These are phyloP conservation scores for Maccullochella peelii DNA, from an alignment of 2,113 vertebrate genomes.

Conservation along the genomic window DNA sequence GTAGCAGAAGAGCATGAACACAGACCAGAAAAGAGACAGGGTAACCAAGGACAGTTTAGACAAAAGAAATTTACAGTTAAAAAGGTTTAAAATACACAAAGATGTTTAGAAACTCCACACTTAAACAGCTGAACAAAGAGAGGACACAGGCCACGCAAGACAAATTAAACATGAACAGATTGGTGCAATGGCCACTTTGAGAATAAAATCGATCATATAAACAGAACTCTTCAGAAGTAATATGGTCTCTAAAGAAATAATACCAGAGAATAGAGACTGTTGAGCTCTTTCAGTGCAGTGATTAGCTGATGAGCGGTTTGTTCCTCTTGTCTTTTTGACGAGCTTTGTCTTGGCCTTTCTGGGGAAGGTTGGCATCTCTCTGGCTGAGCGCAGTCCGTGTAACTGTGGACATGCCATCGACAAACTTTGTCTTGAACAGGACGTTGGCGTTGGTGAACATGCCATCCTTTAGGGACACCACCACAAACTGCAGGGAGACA, in stretches of 20 bases:
- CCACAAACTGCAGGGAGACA: constrained; percentile 88
- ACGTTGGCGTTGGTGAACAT: constrained; percentile 99
- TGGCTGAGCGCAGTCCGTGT: constrained; percentile 84
- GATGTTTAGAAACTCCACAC: constrained; percentile 10
- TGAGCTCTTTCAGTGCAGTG: fast-evolving
- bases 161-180: background rate
- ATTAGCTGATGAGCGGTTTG: constrained; percentile 49
- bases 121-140: background rate
- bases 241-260: background rate
- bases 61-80: constrained; percentile 5
- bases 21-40: background rate
- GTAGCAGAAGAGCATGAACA: background rate
- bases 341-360: constrained; percentile 76
- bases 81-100: constrained; percentile 20
- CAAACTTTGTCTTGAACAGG: constrained; percentile 94
- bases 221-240: background rate
- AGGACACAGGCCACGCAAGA: background rate
- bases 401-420: constrained; percentile 93
- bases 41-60: background rate
- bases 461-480: constrained; percentile 98
- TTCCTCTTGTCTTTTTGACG: constrained; percentile 74
- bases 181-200: background rate
- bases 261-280: background rate
- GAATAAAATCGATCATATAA: background rate
- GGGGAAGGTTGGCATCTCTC: constrained; percentile 42